These are phyloP conservation scores for Prosapia bicincta DNA, from an alignment of 2,888 invertebrate species.

Conservation along the genomic window DNA sequence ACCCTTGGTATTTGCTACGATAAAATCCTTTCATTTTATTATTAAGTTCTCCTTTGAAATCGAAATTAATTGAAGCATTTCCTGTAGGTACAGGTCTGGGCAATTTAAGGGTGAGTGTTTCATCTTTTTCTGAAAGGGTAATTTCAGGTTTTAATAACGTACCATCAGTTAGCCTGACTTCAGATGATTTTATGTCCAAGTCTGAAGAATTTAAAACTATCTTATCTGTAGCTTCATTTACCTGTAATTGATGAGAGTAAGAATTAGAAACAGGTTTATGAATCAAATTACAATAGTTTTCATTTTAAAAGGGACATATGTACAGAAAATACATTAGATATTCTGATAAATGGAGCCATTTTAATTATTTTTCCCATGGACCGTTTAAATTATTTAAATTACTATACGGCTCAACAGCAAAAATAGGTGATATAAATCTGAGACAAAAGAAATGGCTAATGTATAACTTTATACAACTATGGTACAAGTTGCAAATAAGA, in stretches of 20 bases:
- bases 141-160: slow-evolving; percentile 43
- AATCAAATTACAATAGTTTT: too few species aligned
- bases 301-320: too few species aligned
- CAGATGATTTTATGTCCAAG: slow-evolving; percentile 60
- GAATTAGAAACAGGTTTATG: too few species aligned
- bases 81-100: slow-evolving; percentile 56
- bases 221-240: slow-evolving; percentile 60
- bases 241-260: slow-evolving; percentile 54
- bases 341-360: too few species aligned
- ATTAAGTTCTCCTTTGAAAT: slow-evolving; percentile 82
- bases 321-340: too few species aligned
- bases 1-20: slow-evolving; percentile 75
- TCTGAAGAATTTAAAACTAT: slow-evolving; percentile 77
- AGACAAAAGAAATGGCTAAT: too few species aligned
- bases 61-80: slow-evolving; percentile 57
- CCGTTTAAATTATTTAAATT: too few species aligned
- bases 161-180: slow-evolving; percentile 34
- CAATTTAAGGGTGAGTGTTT: slow-evolving; percentile 67
- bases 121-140: slow-evolving; percentile 54
- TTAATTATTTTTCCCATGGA: too few species aligned
- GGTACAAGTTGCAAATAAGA: too few species aligned
- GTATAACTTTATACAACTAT: too few species aligned
- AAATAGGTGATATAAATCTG: too few species aligned
- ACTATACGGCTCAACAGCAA: too few species aligned
- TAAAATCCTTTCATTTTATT: slow-evolving; percentile 96